Evolutionary conservation across 1,140 invertebrate species (phyloP), one percentile per base, ranked within the genome.

Genomic region (Papilio polytes): DNA sequence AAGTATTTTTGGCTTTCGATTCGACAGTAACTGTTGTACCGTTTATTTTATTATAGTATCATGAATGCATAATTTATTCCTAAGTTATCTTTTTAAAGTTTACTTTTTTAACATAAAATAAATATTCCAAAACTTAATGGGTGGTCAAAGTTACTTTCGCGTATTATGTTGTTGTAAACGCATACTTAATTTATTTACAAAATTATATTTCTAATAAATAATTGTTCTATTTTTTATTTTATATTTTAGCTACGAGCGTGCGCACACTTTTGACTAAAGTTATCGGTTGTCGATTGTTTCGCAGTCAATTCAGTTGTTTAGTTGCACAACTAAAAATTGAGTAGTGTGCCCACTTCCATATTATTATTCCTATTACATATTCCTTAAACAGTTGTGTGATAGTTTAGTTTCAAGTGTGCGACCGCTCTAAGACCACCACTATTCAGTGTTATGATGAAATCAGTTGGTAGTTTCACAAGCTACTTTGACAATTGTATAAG

Each of bases 1-100:
- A 70, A 31, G 63, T 70, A 70, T 70, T 70, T 70, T 70, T 26
- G 63, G 63, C 63, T 70, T 70, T 70, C 63, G 63, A 70, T 70
- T 70, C 63, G 63, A 70, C 63, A 70, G 63, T 70, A 70, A 70
- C 63, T 70, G 26, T 66, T 70, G 26, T 70, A 70, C 22, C 22
- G 63, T 70, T 70, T 70, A 70, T 70, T 70, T 70, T 70, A 66
- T 66, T 66, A 70, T 70, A 31, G 63, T 31, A 70, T 70, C 26
- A 70, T 70, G 26, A 31, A 70, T 15, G 63, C 36, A 15, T 70
- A 70, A 70, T 70, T 70, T 70, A 70, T 70, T 31, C 59, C 2
- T 63, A 1, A 13, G 13, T 31, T 36, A 31, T 26, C 26, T 66
- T 56, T 7, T 56, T 7, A 18, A 53, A 9, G 6, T 18, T 70